A percentile compares a stretch with the other conserved stretches of the same genome.
Conservation (phyloP, 2,113 vertebrate genomes). For the Megaptera novaeangliae region DNA sequence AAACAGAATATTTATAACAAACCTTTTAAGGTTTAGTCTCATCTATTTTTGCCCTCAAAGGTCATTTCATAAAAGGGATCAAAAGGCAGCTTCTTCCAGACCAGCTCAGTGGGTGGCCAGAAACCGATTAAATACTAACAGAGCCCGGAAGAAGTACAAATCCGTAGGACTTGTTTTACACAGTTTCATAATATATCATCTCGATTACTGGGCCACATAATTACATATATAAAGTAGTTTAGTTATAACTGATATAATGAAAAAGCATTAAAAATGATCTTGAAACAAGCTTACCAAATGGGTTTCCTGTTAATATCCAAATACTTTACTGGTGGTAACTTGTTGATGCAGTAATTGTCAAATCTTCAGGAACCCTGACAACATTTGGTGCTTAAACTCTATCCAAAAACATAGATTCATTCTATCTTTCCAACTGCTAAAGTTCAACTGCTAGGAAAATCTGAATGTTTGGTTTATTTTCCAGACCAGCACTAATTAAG, state of each 20-base stretch:
- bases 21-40: conserved; percentile 84
- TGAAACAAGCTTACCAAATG: conserved; percentile 60
- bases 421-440: not conserved
- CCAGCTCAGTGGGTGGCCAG: conserved; percentile 82
- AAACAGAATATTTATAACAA: conserved; percentile 85
- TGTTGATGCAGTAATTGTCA: conserved; percentile 34
- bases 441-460: not conserved
- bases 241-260: conserved; percentile 59
- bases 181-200: conserved; percentile 56
- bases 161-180: conserved; percentile 76
- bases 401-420: conserved; percentile 15
- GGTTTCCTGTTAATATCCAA: conserved; percentile 35
- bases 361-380: conserved; percentile 18
- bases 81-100: conserved; percentile 81
- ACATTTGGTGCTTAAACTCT: not conserved
- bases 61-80: conserved; percentile 85
- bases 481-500: not conserved
- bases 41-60: conserved; percentile 84
- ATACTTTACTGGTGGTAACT: not conserved
- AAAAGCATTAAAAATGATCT: conserved; percentile 57
- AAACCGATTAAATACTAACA: conserved; percentile 82
- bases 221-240: conserved; percentile 65
- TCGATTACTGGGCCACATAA: conserved; percentile 55
- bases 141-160: conserved; percentile 77
- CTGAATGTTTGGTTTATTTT: not conserved